Evolutionary conservation across 2,888 invertebrate species (phyloP), one percentile per base, ranked within the genome.

Genomic region (Parnassius apollo): DNA sequence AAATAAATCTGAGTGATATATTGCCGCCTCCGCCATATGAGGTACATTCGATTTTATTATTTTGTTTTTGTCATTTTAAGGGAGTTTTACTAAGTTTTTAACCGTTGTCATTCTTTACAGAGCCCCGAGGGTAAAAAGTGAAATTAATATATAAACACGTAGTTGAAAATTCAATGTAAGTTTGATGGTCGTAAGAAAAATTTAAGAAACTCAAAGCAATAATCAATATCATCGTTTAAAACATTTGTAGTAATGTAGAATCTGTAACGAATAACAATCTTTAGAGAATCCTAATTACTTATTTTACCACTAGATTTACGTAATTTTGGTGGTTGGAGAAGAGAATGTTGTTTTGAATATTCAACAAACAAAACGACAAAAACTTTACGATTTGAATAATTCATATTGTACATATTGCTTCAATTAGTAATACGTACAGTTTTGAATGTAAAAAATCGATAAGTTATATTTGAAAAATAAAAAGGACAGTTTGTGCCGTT

Each of bases 1-100:
- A 92, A 86, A 89, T 92, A 78, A 94, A 94, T 86, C 93, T 94
- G 87, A 93, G 94, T 85, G 94, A 94, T 85, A 93, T 94, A 92
- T 80, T 94, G 71, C 94, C 94, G 65, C 94, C 94, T 70, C 93
- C 93, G 51, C 93, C 93, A 69, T 93, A 94, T 81, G 93, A 94
- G 90, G 91, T 91, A 86, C 86, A 82, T 83, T 86, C 55, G 57
- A 55, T 18, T 48, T 63, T 56, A 57, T 61, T 65, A 62, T 53
- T 44, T 80, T 81, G 61, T 66, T 67, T 61, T 76, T 75, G 75
- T 75, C 80, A 78, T 78, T 74, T 75, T 74, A 74, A 65, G 13
- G 48, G 69, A 72, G 69, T 69, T 67, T 72, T 70, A 70, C 64
- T 66, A 71, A 71, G 73, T 75, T 70, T 66, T 68, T 57, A 55